Base-by-base conservation (phyloP, 23 tunicate species). In the Oikopleura dioica region DNA sequence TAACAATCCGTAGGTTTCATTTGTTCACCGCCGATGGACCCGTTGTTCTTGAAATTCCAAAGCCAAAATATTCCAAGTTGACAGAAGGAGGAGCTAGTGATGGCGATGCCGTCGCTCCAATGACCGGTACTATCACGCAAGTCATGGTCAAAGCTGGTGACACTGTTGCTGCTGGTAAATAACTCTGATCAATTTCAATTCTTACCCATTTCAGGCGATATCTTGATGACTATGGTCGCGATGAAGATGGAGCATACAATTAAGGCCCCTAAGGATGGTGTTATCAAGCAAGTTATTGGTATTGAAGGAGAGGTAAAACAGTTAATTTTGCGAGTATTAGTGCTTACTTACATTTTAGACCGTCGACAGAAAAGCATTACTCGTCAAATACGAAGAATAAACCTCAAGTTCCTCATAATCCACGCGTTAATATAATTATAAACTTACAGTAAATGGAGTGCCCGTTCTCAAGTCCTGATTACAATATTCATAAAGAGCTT, bases 231-330 rank as follows among this genome's bases (percentile, higher is more conserved):
- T 12, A 94, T 94, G 99, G 59, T 83, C 35, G 99, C 95, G 1
- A 94, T 94, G 99, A 94, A 94, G 79, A 86, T 94, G 95, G 95
- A 86, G 59, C 95, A 94, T 76, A 80, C 88, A 4, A 94, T 94
- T 35, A 79, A 87, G 30, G 82, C 99, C 59, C 99, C 95, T 78
- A 84, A 82, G 2, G 99, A 81, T 77, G 99, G 95, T 78, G 81
- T 86, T 21, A 85, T 94, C 36, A 80, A 94, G 79, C 78, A 85
- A 59, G 95, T 94, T 23, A 34, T 81, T 1, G 79, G 16, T 78
- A 51, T 29, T 26, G 99, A 79, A 63, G 85, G 84, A 29, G 95
- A 86, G 72, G 72, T 63, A 21, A 63, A 2, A 44, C 9, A 9
- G 21, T 44, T 44, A 9, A 44, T 44, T 44, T 44, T 44, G 55